Base-by-base conservation (phyloP, 92 coral and sea anemone species). In the Actinernus sp. region DNA sequence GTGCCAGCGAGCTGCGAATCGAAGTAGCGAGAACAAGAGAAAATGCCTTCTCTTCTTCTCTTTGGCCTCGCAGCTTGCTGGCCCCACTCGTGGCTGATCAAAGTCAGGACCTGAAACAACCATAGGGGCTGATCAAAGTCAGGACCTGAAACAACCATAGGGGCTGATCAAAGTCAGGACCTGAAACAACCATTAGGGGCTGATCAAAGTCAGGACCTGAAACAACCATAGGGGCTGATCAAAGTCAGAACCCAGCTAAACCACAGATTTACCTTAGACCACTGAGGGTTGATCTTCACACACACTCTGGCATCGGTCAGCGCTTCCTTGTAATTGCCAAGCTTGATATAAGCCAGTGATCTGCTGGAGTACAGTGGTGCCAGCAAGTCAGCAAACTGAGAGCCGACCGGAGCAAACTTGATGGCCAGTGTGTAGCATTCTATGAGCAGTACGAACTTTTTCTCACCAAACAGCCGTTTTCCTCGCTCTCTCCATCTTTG, bases 401-500 rank as follows among this genome's bases (percentile, higher is more conserved):
- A 0, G 4, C 24, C 47, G 0, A 8, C 4, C 14, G 88, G 70
- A 0, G 82, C 59, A 41, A 57, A 82, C 3, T 73, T 52, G 12
- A 82, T 58, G 4, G 96, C 96, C 49, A 92, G 36, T 5, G 96
- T 59, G 71, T 92, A 92, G 62, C 71, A 85, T 27, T 81, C 79
- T 6, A 83, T 71, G 25, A 84, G 80, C 26, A 52, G 34, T 13
- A 34, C 45, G 38, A 52, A 81, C 24, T 65, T 82, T 49, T 63
- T 58, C 41, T 89, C 90, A 59, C 64, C 82, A 26, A 92, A 83
- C 9, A 92, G 74, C 33, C 67, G 83, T 32, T 85, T 92, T 22
- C 98, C 98, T 49, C 96, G 74, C 74, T 84, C 92, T 41, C 81
- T 89, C 96, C 98, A 92, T 53, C 76, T 70, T 41, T 38, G 58